Conservation (phyloP, 1,140 invertebrate genomes). For the Ylistrum balloti region DNA sequence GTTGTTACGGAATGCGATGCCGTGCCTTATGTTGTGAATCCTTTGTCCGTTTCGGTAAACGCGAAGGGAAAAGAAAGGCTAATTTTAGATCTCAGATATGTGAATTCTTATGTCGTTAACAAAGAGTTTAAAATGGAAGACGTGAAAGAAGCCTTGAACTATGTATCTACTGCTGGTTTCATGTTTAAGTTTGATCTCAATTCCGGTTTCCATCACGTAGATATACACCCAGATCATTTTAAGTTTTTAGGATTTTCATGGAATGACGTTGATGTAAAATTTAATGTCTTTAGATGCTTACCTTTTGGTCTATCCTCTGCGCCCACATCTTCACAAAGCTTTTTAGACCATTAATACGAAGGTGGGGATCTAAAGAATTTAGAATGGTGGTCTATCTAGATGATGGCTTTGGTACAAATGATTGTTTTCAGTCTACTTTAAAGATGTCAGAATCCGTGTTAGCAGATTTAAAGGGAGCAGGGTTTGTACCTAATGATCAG, state of each 20-base stretch:
- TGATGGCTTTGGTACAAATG: too few relatives aligned
- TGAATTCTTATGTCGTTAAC: not conserved
- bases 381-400: too few relatives aligned
- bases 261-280: not conserved
- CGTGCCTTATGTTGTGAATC: not conserved
- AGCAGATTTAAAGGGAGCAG: slow-evolving; percentile 44
- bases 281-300: not conserved
- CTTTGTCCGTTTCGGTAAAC: not conserved
- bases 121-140: slow-evolving; percentile 8
- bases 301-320: not conserved
- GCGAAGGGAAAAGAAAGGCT: not conserved
- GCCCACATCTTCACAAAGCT: slow-evolving; percentile 48
- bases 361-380: too few relatives aligned
- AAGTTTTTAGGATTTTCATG: not conserved
- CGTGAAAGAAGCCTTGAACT: not conserved
- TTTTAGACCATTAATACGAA: too few relatives aligned
- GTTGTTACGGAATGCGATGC: not conserved
- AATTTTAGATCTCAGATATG: not conserved
- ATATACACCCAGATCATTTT: not conserved
- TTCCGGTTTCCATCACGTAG: not conserved
- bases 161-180: not conserved
- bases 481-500: too few relatives aligned
- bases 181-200: not conserved
- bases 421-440: too few relatives aligned
- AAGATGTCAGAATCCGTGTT: too few relatives aligned